Percentiles rank a stretch among this genome's conserved stretches.
These are phyloP conservation scores for Limenitis camilla DNA, from an alignment of 2,888 invertebrate genomes.

Conservation along the genomic window DNA sequence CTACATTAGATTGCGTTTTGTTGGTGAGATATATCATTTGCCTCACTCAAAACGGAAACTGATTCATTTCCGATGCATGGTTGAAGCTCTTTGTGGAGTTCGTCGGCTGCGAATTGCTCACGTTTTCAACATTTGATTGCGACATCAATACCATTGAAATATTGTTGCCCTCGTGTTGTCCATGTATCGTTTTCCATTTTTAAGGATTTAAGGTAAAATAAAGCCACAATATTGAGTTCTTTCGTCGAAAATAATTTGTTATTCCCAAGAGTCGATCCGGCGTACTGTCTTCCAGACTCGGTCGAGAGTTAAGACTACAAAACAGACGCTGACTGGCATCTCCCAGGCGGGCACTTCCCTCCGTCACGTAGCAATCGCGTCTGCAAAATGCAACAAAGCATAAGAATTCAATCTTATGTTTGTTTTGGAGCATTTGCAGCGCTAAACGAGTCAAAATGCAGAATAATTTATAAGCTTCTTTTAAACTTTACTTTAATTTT, in stretches of 20 bases:
- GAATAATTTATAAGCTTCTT: constrained; percentile 19
- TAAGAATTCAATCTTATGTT: constrained; percentile 66
- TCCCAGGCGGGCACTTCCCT: constrained; percentile 57
- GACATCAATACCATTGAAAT: constrained; percentile 56
- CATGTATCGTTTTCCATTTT: constrained; percentile 17
- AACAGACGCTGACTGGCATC: constrained; percentile 67
- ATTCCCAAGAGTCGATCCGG: constrained; percentile 25
- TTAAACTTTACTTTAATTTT: constrained; percentile 22
- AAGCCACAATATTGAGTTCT: background rate
- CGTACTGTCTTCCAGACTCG: constrained; percentile 25
- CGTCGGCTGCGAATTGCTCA: constrained; percentile 65
- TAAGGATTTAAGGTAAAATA: background rate
- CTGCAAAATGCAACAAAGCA: constrained; percentile 70
- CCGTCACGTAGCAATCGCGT: constrained; percentile 59
- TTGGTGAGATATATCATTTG: constrained; percentile 59
- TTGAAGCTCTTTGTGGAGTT: constrained; percentile 69
- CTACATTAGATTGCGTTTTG: constrained; percentile 40
- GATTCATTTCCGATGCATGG: constrained; percentile 74
- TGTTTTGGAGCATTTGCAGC: constrained; percentile 27
- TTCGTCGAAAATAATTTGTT: constrained; percentile 26
- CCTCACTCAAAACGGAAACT: constrained; percentile 66
- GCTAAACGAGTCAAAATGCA: constrained; percentile 23
- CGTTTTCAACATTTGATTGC: constrained; percentile 70
- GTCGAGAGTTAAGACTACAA: constrained; percentile 54
- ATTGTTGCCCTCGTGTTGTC: constrained; percentile 24